Evolutionary conservation across 2,888 invertebrate genomes (phyloP).

Genomic region (Leptura quadrifasciata): DNA sequence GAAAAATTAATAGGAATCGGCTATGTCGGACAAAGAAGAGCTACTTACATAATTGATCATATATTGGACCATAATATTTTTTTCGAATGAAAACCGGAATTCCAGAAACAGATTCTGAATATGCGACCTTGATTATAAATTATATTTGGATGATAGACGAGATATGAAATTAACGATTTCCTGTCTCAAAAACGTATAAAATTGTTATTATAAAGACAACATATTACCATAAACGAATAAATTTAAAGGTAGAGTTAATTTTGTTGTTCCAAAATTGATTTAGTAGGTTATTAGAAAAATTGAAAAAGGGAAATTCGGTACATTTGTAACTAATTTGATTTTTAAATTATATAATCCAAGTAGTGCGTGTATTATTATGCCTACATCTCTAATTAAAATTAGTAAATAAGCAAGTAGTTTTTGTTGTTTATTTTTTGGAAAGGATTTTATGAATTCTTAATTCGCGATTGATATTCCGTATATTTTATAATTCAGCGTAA

Average conservation of each 20-base stretch:
- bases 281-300: conserved; percentile 7
- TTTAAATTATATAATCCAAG: neutral
- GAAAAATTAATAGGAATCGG: conserved; percentile 37
- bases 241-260: neutral
- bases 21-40: conserved; percentile 48
- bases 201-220: neutral
- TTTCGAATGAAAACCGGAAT: conserved; percentile 51
- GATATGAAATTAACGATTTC: conserved; percentile 45
- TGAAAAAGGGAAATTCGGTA: neutral
- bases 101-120: conserved; percentile 49
- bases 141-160: conserved; percentile 45
- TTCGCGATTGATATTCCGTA: neutral
- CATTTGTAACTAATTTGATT: neutral
- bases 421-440: neutral
- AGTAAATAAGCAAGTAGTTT: neutral
- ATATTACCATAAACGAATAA: neutral
- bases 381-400: neutral
- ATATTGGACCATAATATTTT: conserved; percentile 44
- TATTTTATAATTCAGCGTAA: conserved; percentile 45
- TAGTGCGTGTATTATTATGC: conserved; percentile 1
- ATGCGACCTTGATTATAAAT: conserved; percentile 50
- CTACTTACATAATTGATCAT: conserved; percentile 47
- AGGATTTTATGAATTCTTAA: neutral
- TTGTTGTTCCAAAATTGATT: conserved; percentile 1
- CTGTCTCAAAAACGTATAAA: conserved; percentile 43